Evolutionary conservation across 2,888 invertebrate species (phyloP), one percentile per base, ranked within the genome.

Genomic region (Drosophila falleni): DNA sequence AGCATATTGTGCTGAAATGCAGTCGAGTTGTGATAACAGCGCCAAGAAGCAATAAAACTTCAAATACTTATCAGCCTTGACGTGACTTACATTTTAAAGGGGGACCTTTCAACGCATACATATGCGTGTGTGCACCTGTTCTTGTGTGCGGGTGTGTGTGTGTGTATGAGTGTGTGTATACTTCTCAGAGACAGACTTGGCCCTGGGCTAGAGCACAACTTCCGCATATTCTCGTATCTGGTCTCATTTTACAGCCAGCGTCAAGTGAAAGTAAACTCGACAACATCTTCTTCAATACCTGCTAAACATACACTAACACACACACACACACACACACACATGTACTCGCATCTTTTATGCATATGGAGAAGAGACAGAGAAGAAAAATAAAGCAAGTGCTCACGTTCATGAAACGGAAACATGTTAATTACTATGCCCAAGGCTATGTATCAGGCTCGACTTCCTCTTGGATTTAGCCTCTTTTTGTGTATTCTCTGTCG

Each of bases 341-440:
- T 62, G 42, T 62, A 47, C 70, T 58, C 56, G 65, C 67, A 29
- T 61, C 78, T 81, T 65, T 78, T 73, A 74, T 76, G 62, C 72
- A 71, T 69, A 74, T 67, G 63, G 67, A 71, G 69, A 55, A 46
- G 19, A 51, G 3, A 42, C 4, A n/a, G 37, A n/a, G 37, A 26
- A 15, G n/a, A 31, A 50, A 31, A 41, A 33, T 26, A 39, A 37
- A 10, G 26, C 53, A 55, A 51, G 49, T 54, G 41, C 64, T 56
- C 66, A 67, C 69, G 74, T 64, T 85, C 76, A 55, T 80, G 84
- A 77, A 90, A 90, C 82, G 90, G 89, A 90, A 91, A 85, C 91
- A 90, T 90, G 89, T 90, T 90, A 90, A 90, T 90, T 90, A 89
- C 91, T 89, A 77, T 62, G 90, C 90, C 81, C 90, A 90, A 89